Evolutionary conservation across 2,888 invertebrate species (phyloP).

Genomic region (Schizaphis graminum): DNA sequence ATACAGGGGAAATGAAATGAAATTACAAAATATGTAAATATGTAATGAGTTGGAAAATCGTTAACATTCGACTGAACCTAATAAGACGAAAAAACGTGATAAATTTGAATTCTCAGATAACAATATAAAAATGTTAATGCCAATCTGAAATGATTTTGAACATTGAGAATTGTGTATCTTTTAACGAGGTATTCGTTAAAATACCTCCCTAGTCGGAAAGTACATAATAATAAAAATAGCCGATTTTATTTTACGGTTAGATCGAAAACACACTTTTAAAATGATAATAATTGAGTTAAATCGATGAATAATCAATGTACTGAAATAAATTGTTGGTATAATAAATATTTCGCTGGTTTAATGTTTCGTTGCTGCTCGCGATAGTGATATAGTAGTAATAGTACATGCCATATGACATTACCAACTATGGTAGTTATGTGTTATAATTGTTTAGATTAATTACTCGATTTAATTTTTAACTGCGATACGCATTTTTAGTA

Average conservation of each 20-base stretch:
- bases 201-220: not conserved
- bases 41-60: conserved; percentile 51
- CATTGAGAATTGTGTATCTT: conserved; percentile 6
- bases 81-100: conserved; percentile 17
- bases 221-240: not conserved
- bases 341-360: not conserved
- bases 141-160: not conserved
- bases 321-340: not conserved
- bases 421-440: not conserved
- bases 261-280: not conserved
- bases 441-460: not conserved
- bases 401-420: too few relatives aligned
- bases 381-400: not conserved
- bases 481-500: not conserved
- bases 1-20: not conserved
- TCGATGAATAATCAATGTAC: not conserved
- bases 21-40: conserved; percentile 36
- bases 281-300: not conserved
- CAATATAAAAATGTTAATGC: conserved; percentile 32
- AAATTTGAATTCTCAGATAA: conserved; percentile 13
- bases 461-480: not conserved
- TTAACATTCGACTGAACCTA: conserved; percentile 3
- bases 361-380: not conserved
- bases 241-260: not conserved
- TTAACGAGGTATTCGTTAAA: conserved; percentile 25